Evolutionary conservation across 2,797 vertebrate species (phyloP).

Genomic region (Iguana delicatissima): DNA sequence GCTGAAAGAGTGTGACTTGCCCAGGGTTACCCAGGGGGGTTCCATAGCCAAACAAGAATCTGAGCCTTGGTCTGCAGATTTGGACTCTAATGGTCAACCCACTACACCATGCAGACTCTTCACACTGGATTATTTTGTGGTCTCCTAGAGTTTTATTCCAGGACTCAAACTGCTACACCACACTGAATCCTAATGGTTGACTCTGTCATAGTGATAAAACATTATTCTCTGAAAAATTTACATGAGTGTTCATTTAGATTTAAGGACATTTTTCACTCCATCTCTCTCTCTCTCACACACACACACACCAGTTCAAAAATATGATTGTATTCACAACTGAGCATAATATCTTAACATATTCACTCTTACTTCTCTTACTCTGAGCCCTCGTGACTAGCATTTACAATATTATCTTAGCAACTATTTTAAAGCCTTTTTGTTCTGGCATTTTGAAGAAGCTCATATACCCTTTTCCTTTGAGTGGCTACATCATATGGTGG

Average conservation of each 20-base stretch:
- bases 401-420: constrained; percentile 43
- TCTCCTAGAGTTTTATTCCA: too few relatives aligned
- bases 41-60: too few relatives aligned
- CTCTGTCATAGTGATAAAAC: neutral
- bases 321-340: neutral
- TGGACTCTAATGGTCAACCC: too few relatives aligned
- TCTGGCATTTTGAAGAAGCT: constrained; percentile 2
- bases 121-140: too few relatives aligned
- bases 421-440: constrained; percentile 31
- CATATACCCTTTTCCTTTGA: constrained; percentile 20
- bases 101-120: too few relatives aligned
- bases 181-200: constrained; percentile 3
- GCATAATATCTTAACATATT: constrained; percentile 24
- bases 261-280: neutral
- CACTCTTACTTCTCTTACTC: constrained; percentile 27
- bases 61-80: too few relatives aligned
- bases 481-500: constrained; percentile 11
- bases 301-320: constrained; percentile 8
- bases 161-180: too few relatives aligned
- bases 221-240: neutral
- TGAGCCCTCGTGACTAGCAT: constrained; percentile 32
- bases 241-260: constrained; percentile 5
- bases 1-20: too few relatives aligned
- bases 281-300: too few relatives aligned
- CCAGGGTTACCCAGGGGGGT: too few relatives aligned